Conservation (phyloP, 2,888 invertebrate species). For the Drosophila kambysellisi region DNA sequence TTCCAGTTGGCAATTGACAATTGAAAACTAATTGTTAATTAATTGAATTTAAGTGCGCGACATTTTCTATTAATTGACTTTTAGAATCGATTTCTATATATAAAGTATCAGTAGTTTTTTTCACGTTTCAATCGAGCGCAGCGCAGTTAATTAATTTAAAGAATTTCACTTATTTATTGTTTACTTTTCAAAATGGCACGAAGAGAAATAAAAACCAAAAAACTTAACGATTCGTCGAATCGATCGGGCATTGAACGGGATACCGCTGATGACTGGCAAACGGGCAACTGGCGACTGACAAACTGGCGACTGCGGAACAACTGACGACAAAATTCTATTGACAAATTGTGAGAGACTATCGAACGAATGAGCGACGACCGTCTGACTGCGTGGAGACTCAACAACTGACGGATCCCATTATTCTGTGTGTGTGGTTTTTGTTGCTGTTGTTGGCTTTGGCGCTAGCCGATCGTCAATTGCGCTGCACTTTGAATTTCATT, state of each 20-base stretch:
- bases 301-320: constrained; percentile 31
- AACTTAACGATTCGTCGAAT: constrained; percentile 5
- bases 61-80: constrained; percentile 42
- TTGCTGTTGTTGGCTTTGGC: constrained; percentile 11
- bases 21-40: constrained; percentile 42
- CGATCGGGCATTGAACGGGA: constrained; percentile 61
- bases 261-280: constrained; percentile 46
- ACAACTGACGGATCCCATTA: constrained; percentile 16
- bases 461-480: constrained; percentile 64
- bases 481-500: constrained; percentile 69
- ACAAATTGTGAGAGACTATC: constrained; percentile 53
- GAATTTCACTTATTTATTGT: constrained; percentile 64
- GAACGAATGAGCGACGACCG: constrained; percentile 35
- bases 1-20: constrained; percentile 10
- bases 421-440: constrained; percentile 2
- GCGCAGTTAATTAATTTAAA: constrained; percentile 53
- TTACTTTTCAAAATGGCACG: constrained; percentile 39
- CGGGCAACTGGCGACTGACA: constrained; percentile 29
- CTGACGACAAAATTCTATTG: constrained; percentile 62
- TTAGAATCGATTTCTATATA: not conserved
- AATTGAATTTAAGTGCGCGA: constrained; percentile 22
- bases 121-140: constrained; percentile 45
- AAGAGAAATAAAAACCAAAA: constrained; percentile 7
- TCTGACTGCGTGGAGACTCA: constrained; percentile 28
- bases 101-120: constrained; percentile 13